phyloP scores from a whole-genome alignment of 2,113 vertebrate genomes.

The Solea solea region DNA sequence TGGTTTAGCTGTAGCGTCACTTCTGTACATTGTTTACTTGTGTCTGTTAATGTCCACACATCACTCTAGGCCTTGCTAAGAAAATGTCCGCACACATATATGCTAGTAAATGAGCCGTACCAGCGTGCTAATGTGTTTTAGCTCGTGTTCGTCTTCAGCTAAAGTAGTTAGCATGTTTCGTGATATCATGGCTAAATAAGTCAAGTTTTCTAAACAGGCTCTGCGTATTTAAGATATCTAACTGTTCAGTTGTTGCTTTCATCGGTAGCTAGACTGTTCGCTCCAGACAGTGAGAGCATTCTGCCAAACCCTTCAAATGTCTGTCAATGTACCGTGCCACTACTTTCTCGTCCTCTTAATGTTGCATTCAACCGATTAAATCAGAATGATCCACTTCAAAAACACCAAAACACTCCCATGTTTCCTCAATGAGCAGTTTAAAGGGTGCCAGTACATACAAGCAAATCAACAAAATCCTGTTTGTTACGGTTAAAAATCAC shows the following conservation, averaged over 20 bases:
- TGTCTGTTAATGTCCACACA: background rate
- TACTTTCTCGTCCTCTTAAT: too few species aligned
- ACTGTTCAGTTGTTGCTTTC: slow-evolving; percentile 41
- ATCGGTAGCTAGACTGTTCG: background rate
- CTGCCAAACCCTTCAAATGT: background rate
- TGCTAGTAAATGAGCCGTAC: background rate
- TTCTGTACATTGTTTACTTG: background rate
- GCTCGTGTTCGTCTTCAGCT: background rate
- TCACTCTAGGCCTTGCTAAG: too few species aligned
- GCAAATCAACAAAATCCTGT: too few species aligned
- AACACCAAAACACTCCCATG: too few species aligned
- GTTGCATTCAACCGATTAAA: too few species aligned
- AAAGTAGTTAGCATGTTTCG: too few species aligned
- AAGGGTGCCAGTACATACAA: too few species aligned
- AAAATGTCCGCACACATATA: too few species aligned
- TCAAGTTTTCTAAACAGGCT: background rate
- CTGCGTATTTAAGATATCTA: background rate
- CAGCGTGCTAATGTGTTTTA: background rate
- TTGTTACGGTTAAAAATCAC: too few species aligned
- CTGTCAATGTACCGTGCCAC: background rate
- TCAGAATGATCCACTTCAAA: too few species aligned
- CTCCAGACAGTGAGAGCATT: background rate
- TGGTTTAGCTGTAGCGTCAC: background rate
- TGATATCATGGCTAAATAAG: background rate
- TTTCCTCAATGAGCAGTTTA: too few species aligned